These are phyloP conservation scores for Cololabis saira DNA, from an alignment of 2,113 vertebrate species.

Conservation along the genomic window DNA sequence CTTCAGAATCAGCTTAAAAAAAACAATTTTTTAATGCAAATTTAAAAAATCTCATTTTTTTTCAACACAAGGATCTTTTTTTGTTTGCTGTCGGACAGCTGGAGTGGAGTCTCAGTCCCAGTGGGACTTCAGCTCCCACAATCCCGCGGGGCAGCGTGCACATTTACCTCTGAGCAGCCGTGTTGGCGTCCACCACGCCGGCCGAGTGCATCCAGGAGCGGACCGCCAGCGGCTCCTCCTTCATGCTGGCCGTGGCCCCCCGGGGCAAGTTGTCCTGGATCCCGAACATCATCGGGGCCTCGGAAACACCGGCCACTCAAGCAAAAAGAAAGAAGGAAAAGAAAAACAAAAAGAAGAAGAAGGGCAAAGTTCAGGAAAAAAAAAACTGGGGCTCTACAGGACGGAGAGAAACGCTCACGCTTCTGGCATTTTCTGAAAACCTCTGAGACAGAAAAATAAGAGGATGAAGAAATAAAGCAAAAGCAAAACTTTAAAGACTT, in stretches of 20 bases:
- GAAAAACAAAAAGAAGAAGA: not conserved
- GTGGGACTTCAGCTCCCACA: conserved; percentile 60
- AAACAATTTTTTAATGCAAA: too few relatives aligned
- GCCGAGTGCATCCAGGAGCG: conserved; percentile 74
- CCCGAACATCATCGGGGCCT: conserved; percentile 63
- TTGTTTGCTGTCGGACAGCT: not conserved
- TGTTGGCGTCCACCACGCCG: conserved; percentile 70
- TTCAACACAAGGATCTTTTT: too few relatives aligned
- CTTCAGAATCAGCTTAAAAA: too few relatives aligned
- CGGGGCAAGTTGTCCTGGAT: conserved; percentile 67
- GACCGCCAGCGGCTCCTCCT: conserved; percentile 71
- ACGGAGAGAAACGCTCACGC: not conserved
- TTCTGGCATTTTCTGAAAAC: not conserved
- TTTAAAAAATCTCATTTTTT: too few relatives aligned
- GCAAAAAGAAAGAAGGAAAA: not conserved
- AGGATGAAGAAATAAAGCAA: not conserved
- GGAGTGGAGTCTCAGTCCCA: not conserved
- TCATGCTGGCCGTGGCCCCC: conserved; percentile 60
- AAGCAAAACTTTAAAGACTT: not conserved
- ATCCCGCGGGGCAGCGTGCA: conserved; percentile 32
- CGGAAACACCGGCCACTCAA: not conserved
- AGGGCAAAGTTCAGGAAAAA: conserved; percentile 5
- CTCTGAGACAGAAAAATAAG: not conserved
- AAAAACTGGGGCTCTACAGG: not conserved
- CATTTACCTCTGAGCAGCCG: conserved; percentile 73